Evolutionary conservation across 1,140 invertebrate genomes (phyloP).

Genomic region (Diorhabda carinulata): DNA sequence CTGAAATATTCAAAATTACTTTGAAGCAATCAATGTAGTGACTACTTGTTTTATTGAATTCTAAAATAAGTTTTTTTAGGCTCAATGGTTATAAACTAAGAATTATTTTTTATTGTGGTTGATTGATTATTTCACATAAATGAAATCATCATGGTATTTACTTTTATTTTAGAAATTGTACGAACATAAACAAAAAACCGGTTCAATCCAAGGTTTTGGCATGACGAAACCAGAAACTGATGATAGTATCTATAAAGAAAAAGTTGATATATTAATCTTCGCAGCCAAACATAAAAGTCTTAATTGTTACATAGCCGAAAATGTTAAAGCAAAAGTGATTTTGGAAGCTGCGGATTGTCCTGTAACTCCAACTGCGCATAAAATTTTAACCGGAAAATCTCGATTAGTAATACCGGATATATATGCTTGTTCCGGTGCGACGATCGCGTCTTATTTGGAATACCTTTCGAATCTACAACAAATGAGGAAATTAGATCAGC

Average conservation of each 20-base stretch:
- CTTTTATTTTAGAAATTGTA: slow-evolving; percentile 49
- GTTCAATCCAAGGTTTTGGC: slow-evolving; percentile 72
- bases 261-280: slow-evolving; percentile 84
- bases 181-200: slow-evolving; percentile 55
- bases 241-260: slow-evolving; percentile 64
- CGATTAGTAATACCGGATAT: slow-evolving; percentile 82
- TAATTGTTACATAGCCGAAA: slow-evolving; percentile 68
- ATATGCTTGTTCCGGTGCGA: slow-evolving; percentile 80
- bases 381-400: slow-evolving; percentile 64
- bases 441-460: slow-evolving; percentile 90
- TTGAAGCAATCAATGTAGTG: too few species aligned
- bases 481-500: slow-evolving; percentile 7
- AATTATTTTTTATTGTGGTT: too few species aligned
- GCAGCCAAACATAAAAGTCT: slow-evolving; percentile 83
- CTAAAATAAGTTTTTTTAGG: too few species aligned
- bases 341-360: slow-evolving; percentile 86
- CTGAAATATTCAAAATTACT: too few species aligned
- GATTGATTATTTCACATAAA: too few species aligned
- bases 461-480: slow-evolving; percentile 64
- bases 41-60: too few species aligned
- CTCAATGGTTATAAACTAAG: too few species aligned
- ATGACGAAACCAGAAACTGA: slow-evolving; percentile 60
- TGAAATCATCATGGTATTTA: not conserved
- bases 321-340: slow-evolving; percentile 56
- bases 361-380: slow-evolving; percentile 77